Evolutionary conservation across 2,113 vertebrate genomes (phyloP), one percentile per base, ranked within the genome.

Genomic region (Prunella fulvescens): DNA sequence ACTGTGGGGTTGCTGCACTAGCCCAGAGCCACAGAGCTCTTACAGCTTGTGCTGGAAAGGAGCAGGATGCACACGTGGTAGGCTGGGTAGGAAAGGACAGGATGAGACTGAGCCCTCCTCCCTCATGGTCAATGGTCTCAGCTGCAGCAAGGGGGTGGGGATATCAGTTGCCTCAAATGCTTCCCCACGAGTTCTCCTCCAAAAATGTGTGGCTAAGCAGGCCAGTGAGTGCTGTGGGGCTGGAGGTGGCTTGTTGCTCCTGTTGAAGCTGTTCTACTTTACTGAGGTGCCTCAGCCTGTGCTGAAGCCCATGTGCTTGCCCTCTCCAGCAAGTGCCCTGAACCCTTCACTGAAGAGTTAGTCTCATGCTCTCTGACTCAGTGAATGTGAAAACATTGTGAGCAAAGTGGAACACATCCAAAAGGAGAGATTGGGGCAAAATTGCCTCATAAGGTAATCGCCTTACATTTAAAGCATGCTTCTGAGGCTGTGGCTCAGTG

Each of bases 391-490:
- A 89, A 79, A 37, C 33, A 44, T 57, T 85, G 66, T 62, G 77
- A 50, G n/a, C 60, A 60, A 88, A 83, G 37, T 94, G 86, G 86
- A 95, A 78, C 31, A 64, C 23, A 74, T 81, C 91, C 91, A 91
- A 83, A 86, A 81, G 24, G 44, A 93, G 80, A 88, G 64, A n/a
- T 1, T 40, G 65, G 81, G 51, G 71, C 85, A 94, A 66, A 95
- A 90, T 61, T 80, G 67, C 82, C 90, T 97, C 90, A 81, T 90
- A 94, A 90, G 74, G 79, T 77, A 91, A 84, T 91, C 33, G 56
- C 31, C 44, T 95, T 83, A 47, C 11, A 39, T 77, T 92, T 70
- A 73, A 28, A 66, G n/a, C 69, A 71, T 0, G 5, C 9, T 89
- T 66, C 81, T 88, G 76, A 66, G 81, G 25, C 54, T 80, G 79